Base-by-base conservation (phyloP, 1,140 invertebrate species). In the Adelges cooleyi region DNA sequence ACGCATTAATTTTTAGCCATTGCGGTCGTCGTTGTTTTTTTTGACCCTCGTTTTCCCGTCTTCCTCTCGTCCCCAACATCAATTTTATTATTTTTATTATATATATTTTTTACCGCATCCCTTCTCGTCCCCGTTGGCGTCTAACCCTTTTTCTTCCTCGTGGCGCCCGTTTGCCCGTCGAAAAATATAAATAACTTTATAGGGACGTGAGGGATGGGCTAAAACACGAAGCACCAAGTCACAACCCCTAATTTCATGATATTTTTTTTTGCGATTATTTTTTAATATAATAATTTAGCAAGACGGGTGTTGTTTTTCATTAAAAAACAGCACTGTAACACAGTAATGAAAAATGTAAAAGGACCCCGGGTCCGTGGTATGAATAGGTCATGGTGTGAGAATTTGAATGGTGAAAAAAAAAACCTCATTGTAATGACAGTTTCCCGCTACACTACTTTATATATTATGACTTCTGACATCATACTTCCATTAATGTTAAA, bases 251-350 rank as follows among this genome's bases (percentile, higher is more conserved):
- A 59, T 59, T 59, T 59, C 10, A 17, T n/a, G 54, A 59, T 59
- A n/a, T n/a, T n/a, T 44, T 59, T 59, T 53, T 56, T 56, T 40
- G 18, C 42, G 38, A 59, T 59, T 59, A 59, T 59, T 59, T 59
- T 59, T 59, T 59, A 59, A 59, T 59, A 59, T 59, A 59, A 42
- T 59, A 59, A 59, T 59, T 59, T 59, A 40, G 54, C 54, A 59
- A 59, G 54, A 59, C 54, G 54, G 54, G 54, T 59, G 54, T 59
- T 59, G 54, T 59, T 59, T 59, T 59, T 59, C 40, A 59, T 59
- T 59, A 59, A 18, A 53, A 53, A 38, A 53, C n/a, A n/a, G n/a
- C n/a, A 59, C 25, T 44, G 54, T n/a, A 44, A 59, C 54, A 44
- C 22, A 17, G 42, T 59, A 59, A 59, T 59, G 54, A 59, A 59